phyloP scores from a whole-genome alignment of 1,140 invertebrate genomes.

The Portunus trituberculatus region DNA sequence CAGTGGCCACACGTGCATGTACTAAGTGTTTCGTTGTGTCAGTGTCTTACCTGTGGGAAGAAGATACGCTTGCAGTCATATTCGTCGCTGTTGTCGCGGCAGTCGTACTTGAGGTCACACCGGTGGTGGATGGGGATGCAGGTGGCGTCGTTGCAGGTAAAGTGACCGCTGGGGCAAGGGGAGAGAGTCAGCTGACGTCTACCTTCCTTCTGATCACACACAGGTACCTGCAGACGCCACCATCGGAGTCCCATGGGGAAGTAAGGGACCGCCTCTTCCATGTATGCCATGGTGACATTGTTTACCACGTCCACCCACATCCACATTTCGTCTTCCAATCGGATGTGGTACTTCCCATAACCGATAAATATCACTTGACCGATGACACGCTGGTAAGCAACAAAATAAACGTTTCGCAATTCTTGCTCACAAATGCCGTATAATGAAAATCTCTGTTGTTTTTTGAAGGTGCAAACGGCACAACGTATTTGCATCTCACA shows the following conservation, averaged over 20 bases:
- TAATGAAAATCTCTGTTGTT: constrained; percentile 61
- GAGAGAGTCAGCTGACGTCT: constrained; percentile 46
- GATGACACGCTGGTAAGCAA: constrained; percentile 66
- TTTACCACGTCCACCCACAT: constrained; percentile 61
- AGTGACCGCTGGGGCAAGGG: constrained; percentile 46
- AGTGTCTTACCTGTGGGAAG: constrained; percentile 40
- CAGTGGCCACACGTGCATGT: not conserved
- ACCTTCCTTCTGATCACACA: constrained; percentile 59
- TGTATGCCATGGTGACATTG: constrained; percentile 46
- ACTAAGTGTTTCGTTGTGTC: not conserved
- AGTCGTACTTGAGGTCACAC: constrained; percentile 73
- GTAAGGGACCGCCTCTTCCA: constrained; percentile 52
- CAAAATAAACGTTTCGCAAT: constrained; percentile 71
- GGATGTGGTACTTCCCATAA: constrained; percentile 75
- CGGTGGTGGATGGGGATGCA: constrained; percentile 61
- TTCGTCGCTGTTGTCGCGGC: constrained; percentile 87
- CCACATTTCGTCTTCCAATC: constrained; percentile 49
- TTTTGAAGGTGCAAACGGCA: constrained; percentile 70
- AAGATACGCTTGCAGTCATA: constrained; percentile 81
- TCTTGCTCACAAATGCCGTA: constrained; percentile 73
- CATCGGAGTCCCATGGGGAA: constrained; percentile 63
- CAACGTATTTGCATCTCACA: constrained; percentile 59
- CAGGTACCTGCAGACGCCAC: constrained; percentile 36
- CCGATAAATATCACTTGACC: constrained; percentile 68
- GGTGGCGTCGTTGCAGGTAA: constrained; percentile 66